Evolutionary conservation across 2,797 vertebrate species (phyloP).

Genomic region (Acanthurus tractus): DNA sequence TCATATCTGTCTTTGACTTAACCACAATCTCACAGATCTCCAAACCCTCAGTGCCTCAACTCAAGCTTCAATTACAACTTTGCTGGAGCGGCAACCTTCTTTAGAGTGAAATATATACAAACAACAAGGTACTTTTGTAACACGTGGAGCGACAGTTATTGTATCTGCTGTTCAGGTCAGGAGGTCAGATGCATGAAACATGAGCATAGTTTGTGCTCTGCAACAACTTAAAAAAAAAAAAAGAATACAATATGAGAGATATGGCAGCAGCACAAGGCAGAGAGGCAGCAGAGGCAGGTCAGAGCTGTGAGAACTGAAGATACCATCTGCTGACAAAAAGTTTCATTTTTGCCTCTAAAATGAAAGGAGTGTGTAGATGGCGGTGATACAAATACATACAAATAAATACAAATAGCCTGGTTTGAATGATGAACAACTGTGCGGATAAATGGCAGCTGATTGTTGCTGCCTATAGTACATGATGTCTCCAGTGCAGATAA

Average conservation of each 20-base stretch:
- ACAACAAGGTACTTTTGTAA: not conserved
- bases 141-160: not conserved
- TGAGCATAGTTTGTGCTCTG: not conserved
- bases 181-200: constrained; percentile 2
- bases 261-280: not conserved
- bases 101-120: not conserved
- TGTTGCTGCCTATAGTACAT: not conserved
- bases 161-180: not conserved
- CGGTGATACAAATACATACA: no score
- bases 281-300: constrained; percentile 6
- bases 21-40: constrained; percentile 2
- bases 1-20: not conserved
- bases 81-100: not conserved
- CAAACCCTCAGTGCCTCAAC: not conserved
- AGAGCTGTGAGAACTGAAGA: constrained; percentile 24
- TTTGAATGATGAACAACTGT: constrained; percentile 37
- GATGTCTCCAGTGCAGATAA: constrained; percentile 56
- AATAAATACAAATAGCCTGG: no score
- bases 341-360: constrained; percentile 28
- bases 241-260: not conserved
- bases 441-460: constrained; percentile 14
- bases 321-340: constrained; percentile 47
- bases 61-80: not conserved
- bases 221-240: not conserved
- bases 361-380: constrained; percentile 39